Base-by-base conservation (phyloP, 2,113 vertebrate genomes). In the Perca flavescens region DNA sequence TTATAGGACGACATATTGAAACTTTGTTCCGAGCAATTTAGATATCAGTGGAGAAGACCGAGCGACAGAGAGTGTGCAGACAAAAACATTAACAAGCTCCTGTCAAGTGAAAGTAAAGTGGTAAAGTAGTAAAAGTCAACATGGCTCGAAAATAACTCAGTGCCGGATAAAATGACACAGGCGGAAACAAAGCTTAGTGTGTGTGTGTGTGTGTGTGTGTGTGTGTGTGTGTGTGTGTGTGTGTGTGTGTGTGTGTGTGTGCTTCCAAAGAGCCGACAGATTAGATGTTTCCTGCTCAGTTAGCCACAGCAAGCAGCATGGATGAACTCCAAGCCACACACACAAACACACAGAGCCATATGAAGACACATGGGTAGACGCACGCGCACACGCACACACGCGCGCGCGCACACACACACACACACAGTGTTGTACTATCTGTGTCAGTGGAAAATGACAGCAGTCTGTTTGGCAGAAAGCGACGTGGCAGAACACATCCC, bases 251-350 rank as follows among this genome's bases (percentile, higher is more conserved):
- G 57, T 65, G 43, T 65, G 73, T 63, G 65, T 74, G 40, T 49
- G 83, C 36, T 70, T 70, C 64, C 54, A 49, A 73, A 76, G 72
- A 91, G 80, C 79, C 49, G 12, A 71, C 75, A 88, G 89, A 93
- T 92, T 91, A 87, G 88, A 91, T 77, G 80, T 80, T 91, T 93
- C 90, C 93, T 91, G 89, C 79, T 90, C 85, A 72, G 86, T 84
- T 83, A 83, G 83, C 89, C 81, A 79, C 88, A 84, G 87, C 81
- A 86, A 87, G 87, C 67, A 86, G 74, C 31, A 7, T 85, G 87
- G 83, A 88, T 64, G 31, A 53, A 58, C 77, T 91, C 85, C 89
- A 93, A 88, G 82, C 83, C 89, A 68, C 83, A 82, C 71, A 78
- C 75, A 62, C 82, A 85, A 36, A 74, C 57, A 62, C 60, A 56